phyloP scores from a whole-genome alignment of 1,140 invertebrate species.

The Apis mellifera region Amel_HAv3.1 CM009943.2:1483501-1484000 shows the following conservation, averaged over 20 bases:
- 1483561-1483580: constrained; percentile 7
- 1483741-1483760: constrained; percentile 38
- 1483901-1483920: not conserved
- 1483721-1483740: constrained; percentile 45
- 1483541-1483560: constrained; percentile 23
- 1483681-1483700: constrained; percentile 47
- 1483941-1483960: not conserved
- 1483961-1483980: not conserved
- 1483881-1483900: not conserved
- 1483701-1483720: constrained; percentile 27
- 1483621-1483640: constrained; percentile 59
- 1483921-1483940: not conserved
- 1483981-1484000: not conserved
- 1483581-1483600: constrained; percentile 2
- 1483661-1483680: constrained; percentile 64
- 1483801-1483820: constrained; percentile 49
- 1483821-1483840: constrained; percentile 17
- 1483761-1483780: constrained; percentile 1
- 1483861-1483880: constrained; percentile 12
- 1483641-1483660: constrained; percentile 62
- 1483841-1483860: constrained; percentile 26
- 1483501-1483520: not conserved
- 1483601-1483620: constrained; percentile 53
- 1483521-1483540: constrained; percentile 6
- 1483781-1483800: constrained; percentile 27